phyloP scores from a whole-genome alignment of 2,113 vertebrate species.

The Penelope pileata region DNA sequence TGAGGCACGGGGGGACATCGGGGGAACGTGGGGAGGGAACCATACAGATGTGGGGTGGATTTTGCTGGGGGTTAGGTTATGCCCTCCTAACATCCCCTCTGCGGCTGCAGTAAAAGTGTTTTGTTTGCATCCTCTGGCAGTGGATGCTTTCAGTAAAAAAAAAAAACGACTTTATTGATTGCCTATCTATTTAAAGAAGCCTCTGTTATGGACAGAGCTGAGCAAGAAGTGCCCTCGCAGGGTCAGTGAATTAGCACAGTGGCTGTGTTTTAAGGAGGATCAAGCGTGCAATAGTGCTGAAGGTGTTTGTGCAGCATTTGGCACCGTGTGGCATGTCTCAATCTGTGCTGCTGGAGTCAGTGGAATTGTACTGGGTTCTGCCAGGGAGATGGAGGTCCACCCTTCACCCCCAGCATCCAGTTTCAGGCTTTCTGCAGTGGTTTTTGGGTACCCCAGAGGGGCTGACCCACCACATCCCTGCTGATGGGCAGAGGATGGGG shows the following conservation, averaged over 20 bases:
- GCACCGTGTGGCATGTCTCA: accelerated
- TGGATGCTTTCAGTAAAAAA: not conserved
- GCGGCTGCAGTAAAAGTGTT: not conserved
- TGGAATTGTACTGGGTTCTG: not conserved
- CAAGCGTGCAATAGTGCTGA: not conserved
- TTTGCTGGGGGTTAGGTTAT: slow-evolving; percentile 41
- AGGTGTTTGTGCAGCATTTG: not conserved
- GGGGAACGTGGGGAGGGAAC: not conserved
- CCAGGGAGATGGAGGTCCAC: not conserved
- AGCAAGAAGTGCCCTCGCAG: slow-evolving; percentile 13
- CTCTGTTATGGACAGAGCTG: slow-evolving; percentile 17
- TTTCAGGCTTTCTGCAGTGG: not conserved
- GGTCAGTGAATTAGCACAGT: not conserved
- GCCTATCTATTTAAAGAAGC: slow-evolving; percentile 50
- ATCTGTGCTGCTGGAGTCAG: not conserved
- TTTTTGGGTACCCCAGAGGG: not conserved
- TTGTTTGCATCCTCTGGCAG: not conserved
- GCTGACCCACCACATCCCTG: not conserved
- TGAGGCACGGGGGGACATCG: not conserved
- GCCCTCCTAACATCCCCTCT: not conserved
- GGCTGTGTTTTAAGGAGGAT: not conserved
- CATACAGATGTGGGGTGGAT: slow-evolving; percentile 20
- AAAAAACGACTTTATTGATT: slow-evolving; percentile 35
- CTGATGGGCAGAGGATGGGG: not conserved
- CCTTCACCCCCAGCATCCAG: not conserved